A percentile compares a stretch with the other conserved stretches of the same genome.
phyloP scores from a whole-genome alignment of 2,888 invertebrate species.

The Eugnorisma glareosa region DNA sequence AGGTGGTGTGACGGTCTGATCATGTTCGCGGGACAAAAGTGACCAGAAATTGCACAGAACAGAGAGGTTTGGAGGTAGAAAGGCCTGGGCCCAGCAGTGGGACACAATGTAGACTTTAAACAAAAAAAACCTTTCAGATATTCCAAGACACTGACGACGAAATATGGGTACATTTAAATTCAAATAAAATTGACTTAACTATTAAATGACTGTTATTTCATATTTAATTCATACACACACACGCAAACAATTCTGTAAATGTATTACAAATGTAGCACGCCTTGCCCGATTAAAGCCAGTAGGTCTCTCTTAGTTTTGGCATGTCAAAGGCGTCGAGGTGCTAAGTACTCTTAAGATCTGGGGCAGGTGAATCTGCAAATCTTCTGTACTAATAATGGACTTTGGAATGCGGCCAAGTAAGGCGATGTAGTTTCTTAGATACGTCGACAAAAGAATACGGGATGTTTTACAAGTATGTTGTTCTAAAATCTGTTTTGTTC shows the following conservation, averaged over 20 bases:
- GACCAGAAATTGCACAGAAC: too few relatives aligned
- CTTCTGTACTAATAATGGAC: slow-evolving; percentile 55
- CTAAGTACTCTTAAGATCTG: slow-evolving; percentile 59
- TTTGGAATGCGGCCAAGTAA: slow-evolving; percentile 61
- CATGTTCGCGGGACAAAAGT: too few relatives aligned
- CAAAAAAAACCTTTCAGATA: not conserved
- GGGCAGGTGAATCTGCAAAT: slow-evolving; percentile 64
- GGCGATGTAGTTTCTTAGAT: slow-evolving; percentile 50
- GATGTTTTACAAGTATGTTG: slow-evolving; percentile 1
- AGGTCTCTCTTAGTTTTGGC: slow-evolving; percentile 45
- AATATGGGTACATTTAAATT: not conserved
- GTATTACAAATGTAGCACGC: slow-evolving; percentile 27
- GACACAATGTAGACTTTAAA: too few relatives aligned
- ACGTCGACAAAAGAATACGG: slow-evolving; percentile 39
- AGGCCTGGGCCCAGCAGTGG: too few relatives aligned
- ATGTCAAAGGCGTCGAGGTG: slow-evolving; percentile 55
- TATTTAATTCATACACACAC: not conserved
- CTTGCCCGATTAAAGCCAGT: slow-evolving; percentile 27
- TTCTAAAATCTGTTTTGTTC: not conserved
- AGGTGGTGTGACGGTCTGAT: too few relatives aligned
- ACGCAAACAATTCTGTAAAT: slow-evolving; percentile 18
- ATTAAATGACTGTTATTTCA: not conserved
- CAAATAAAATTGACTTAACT: not conserved
- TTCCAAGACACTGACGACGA: too few relatives aligned
- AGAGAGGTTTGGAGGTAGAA: too few relatives aligned